Evolutionary conservation across 2,888 invertebrate species (phyloP), one percentile per base, ranked within the genome.

Genomic region (Selenia dentaria): DNA sequence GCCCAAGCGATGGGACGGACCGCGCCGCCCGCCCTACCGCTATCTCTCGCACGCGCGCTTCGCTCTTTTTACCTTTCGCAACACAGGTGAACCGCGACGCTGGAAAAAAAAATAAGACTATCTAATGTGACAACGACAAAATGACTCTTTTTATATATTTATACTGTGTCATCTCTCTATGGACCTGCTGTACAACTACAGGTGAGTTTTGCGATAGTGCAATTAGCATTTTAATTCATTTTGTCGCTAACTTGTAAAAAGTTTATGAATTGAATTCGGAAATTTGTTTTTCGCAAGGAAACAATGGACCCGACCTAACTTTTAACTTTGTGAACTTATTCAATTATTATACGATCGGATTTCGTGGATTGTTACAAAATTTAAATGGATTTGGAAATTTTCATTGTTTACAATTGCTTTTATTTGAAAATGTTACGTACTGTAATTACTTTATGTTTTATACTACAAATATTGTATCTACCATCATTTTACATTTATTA

Each of bases 61-160:
- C 26, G 37, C 12, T 42, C 41, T 26, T 14, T 28, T 42, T 36
- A 42, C 47, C 75, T 65, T 54, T 63, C 62, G 61, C 67, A 63
- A 68, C 70, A 74, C 73, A 83, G 79, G 80, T 87, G 85, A 87
- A 84, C 71, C 67, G 50, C 55, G 68, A 61, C 55, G 56, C 45
- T 6, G 31, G 48, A 51, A 51, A 61, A 65, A 64, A 64, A 53
- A 25, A 9, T 16, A 51, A 53, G 12, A 60, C 56, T 54, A 65
- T 70, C 72, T 67, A 67, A 75, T 78, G 79, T 75, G 70, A 79
- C 57, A 62, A 51, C 62, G 67, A 67, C 68, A 86, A 79, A 81
- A 90, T 90, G 90, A 85, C 87, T 80, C 76, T 83, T 87, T 89
- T 88, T 86, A 75, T 89, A 88, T 79, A 83, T 88, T 86, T 88